phyloP scores from a whole-genome alignment of 2,888 invertebrate species.

The Zhuqinia jingwanae region DNA sequence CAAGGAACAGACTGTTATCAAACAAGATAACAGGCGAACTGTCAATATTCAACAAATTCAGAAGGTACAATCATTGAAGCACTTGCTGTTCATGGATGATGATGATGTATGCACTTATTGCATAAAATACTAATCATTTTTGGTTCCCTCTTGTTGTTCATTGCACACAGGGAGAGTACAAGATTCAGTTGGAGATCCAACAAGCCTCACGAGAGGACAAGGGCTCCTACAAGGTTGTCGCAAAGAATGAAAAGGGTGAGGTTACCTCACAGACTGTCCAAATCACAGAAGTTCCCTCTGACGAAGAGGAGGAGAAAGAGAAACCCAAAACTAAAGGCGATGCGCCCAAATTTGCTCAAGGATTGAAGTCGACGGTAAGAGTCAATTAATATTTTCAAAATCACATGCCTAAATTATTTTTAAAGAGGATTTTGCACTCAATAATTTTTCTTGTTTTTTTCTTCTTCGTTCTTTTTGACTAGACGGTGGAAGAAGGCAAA shows the following conservation, averaged over 20 bases:
- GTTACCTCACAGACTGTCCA: slow-evolving; percentile 94
- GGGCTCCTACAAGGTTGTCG: slow-evolving; percentile 93
- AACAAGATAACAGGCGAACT: slow-evolving; percentile 88
- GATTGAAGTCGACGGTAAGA: slow-evolving; percentile 89
- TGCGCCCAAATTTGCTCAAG: slow-evolving; percentile 90
- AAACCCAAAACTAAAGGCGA: slow-evolving; percentile 83
- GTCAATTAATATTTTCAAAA: slow-evolving; percentile 79
- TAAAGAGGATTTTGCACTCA: background rate
- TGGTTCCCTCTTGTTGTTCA: too few relatives aligned
- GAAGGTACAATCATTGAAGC: too few relatives aligned
- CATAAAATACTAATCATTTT: too few relatives aligned
- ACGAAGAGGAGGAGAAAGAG: slow-evolving; percentile 85
- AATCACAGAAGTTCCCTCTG: slow-evolving; percentile 90
- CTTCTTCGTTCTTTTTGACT: too few relatives aligned
- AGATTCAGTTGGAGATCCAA: slow-evolving; percentile 93
- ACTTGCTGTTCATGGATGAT: too few relatives aligned
- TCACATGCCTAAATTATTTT: too few relatives aligned
- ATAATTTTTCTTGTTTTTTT: slow-evolving; percentile 5
- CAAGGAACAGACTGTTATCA: slow-evolving; percentile 90
- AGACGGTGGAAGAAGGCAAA: slow-evolving; percentile 87
- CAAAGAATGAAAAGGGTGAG: slow-evolving; percentile 96
- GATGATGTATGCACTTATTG: too few relatives aligned
- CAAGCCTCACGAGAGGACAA: slow-evolving; percentile 90
- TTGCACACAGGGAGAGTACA: slow-evolving; percentile 89
- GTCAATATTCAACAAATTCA: slow-evolving; percentile 90